Conservation (phyloP, 2,113 vertebrate species). For the Emydura subglobosa region DNA sequence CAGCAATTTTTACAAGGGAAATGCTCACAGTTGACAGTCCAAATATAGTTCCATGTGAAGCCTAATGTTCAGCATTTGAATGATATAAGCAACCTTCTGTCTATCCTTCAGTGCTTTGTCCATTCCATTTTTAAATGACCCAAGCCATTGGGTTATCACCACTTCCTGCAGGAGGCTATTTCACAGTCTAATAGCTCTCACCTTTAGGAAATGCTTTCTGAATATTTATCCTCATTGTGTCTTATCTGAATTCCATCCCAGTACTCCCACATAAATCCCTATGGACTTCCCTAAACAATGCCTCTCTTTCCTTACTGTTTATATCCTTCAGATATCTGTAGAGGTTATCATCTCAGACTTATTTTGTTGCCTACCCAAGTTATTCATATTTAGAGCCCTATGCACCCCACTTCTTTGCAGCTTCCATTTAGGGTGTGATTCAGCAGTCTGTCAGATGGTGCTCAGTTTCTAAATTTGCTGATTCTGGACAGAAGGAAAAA, state of each 20-base stretch:
- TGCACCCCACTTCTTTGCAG: background rate
- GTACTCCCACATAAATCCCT: background rate
- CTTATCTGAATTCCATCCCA: background rate
- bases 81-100: background rate
- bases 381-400: background rate
- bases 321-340: background rate
- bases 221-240: background rate
- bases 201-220: background rate
- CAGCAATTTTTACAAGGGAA: background rate
- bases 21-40: background rate
- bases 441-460: background rate
- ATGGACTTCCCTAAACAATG: background rate
- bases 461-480: background rate
- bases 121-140: background rate
- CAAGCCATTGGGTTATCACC: background rate
- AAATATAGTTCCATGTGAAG: background rate
- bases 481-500: background rate
- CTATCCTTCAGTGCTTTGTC: background rate
- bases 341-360: background rate
- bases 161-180: background rate
- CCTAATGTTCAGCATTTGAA: slow-evolving; percentile 4
- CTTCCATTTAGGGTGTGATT: background rate
- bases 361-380: background rate
- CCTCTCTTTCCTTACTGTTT: background rate
- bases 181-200: background rate